Evolutionary conservation across 2,113 vertebrate genomes (phyloP).

Genomic region (Microtus montanus): DNA sequence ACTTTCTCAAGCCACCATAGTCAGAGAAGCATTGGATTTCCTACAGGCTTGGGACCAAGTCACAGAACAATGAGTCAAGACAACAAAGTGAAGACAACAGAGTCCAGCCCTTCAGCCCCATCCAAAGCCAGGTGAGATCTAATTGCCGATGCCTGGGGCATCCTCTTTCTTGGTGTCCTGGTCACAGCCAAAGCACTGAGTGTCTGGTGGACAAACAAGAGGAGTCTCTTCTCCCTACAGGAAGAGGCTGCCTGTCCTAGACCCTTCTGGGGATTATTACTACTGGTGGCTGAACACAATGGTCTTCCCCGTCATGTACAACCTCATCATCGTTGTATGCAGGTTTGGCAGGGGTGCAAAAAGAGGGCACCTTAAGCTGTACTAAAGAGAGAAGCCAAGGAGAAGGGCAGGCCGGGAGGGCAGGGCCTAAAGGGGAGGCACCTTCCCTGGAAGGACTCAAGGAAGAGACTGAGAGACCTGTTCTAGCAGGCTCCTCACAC

Average conservation of each 20-base stretch:
- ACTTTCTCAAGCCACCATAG: background rate
- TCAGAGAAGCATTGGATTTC: background rate
- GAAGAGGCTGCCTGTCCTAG: slow-evolving; percentile 80
- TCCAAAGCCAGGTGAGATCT: slow-evolving; percentile 64
- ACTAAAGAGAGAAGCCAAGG: background rate
- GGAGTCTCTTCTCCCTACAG: slow-evolving; percentile 16
- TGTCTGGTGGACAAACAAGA: slow-evolving; percentile 3
- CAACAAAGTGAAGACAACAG: slow-evolving; percentile 70
- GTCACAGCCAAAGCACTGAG: background rate
- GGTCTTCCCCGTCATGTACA: slow-evolving; percentile 92
- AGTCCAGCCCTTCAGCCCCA: slow-evolving; percentile 40
- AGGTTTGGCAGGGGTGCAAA: slow-evolving; percentile 82
- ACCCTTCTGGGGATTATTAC: slow-evolving; percentile 92
- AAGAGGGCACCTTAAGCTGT: background rate
- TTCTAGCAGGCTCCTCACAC: background rate
- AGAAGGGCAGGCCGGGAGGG: background rate
- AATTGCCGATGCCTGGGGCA: background rate
- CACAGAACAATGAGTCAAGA: slow-evolving; percentile 71
- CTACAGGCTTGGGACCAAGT: background rate
- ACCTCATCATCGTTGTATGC: slow-evolving; percentile 91
- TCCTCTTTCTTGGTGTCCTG: background rate
- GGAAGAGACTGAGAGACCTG: background rate
- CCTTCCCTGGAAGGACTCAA: background rate
- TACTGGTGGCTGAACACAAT: slow-evolving; percentile 92
- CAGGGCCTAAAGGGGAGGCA: accelerated